A percentile compares a stretch with the other conserved stretches of the same genome.
These are phyloP conservation scores for Hippocampus barbouri DNA, from an alignment of 2,113 vertebrate genomes.

Conservation along the genomic window DNA sequence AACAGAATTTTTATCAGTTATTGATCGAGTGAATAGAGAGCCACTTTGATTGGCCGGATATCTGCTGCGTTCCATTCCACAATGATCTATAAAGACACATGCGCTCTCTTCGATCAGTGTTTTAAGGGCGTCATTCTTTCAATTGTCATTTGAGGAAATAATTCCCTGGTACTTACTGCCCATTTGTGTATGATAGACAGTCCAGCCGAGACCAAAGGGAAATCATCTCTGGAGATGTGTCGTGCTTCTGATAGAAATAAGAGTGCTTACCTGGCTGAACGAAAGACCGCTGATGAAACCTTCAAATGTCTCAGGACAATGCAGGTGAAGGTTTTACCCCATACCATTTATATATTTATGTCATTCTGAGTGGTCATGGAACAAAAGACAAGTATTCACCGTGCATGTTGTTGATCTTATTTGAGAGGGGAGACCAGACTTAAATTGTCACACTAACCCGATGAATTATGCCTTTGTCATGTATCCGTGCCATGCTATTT, in stretches of 20 bases:
- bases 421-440: too few relatives aligned
- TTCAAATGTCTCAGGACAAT: conserved; percentile 17
- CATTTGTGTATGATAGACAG: conserved; percentile 49
- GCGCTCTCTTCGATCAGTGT: too few relatives aligned
- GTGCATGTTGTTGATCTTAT: too few relatives aligned
- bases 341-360: neutral
- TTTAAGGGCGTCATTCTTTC: too few relatives aligned
- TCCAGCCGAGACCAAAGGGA: conserved; percentile 60
- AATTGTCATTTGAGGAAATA: too few relatives aligned
- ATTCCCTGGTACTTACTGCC: neutral
- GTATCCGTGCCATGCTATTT: too few relatives aligned
- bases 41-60: too few relatives aligned
- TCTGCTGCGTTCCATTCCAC: too few relatives aligned
- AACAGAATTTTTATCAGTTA: neutral
- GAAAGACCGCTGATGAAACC: conserved; percentile 33
- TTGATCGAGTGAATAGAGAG: too few relatives aligned
- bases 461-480: neutral
- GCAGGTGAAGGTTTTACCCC: conserved; percentile 36
- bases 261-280: conserved; percentile 24
- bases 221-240: conserved; percentile 74
- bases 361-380: neutral
- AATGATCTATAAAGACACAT: too few relatives aligned
- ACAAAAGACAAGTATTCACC: neutral
- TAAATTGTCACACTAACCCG: neutral
- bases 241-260: conserved; percentile 60